Base-by-base conservation (phyloP, 2,888 invertebrate genomes). In the Tanytarsus gracilentus region DNA sequence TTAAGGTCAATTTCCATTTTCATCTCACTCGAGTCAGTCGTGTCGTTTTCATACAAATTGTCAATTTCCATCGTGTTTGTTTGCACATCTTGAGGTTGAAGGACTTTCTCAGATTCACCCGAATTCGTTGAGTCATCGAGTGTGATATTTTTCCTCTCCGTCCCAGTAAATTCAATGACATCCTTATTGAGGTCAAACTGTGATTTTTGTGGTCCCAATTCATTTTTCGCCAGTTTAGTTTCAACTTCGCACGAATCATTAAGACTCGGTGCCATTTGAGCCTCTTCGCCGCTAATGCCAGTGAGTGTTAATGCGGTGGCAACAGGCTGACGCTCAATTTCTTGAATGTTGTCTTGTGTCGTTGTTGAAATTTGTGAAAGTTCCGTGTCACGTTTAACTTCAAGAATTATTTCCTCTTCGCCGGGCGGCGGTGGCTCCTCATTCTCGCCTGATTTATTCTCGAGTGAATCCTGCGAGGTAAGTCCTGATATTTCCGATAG, bases 281-380 rank as follows among this genome's bases (percentile, higher is more conserved):
- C 73, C 58, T 73, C 72, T 30, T 73, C 73, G 0, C 72, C 71
- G 4, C 72, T 72, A 59, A 73, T 72, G 1, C 69, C 72, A 0
- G 70, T 16, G 11, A 72, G 14, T 53, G 53, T 11, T 2, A 51
- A 9, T 23, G 16, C 21, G 16, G 16, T 7, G 3, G 53, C 11
- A 36, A 25, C 53, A 16, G 30, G 25, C 6, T n/a, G 11, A 23
- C 23, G 36, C 71, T 72, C 23, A 73, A 72, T 60, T 73, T 71
- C 29, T 73, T 72, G 2, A 72, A 75, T 44, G 9, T 76, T 75
- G 58, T 78, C 78, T 36, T 76, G 76, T 1, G 76, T 77, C 4
- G n/a, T n/a, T n/a, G 80, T 81, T 23, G 82, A 82, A 16, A 82
- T 80, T 68, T 79, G 79, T 1, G 82, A 82, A 1, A 80, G 68